Evolutionary conservation across 2,888 invertebrate genomes (phyloP).

Genomic region (Stenodera caucasica): DNA sequence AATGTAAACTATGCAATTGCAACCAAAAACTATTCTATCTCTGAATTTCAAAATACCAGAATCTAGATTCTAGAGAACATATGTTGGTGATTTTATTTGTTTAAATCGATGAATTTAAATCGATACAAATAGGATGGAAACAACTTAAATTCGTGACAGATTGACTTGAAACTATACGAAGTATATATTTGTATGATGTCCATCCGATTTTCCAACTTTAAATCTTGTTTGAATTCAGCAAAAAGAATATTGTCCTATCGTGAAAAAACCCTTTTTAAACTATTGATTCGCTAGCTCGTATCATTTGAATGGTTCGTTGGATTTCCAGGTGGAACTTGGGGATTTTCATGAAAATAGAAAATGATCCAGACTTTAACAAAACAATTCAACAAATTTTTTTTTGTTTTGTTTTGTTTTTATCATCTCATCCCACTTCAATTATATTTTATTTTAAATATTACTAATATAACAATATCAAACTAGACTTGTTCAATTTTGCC

Average conservation of each 20-base stretch:
- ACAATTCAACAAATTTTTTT: too few relatives aligned
- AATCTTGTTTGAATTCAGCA: not conserved
- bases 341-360: constrained; percentile 3
- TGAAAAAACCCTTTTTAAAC: constrained; percentile 1
- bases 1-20: not conserved
- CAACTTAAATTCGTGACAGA: not conserved
- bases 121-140: not conserved
- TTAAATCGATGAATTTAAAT: not conserved
- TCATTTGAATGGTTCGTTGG: constrained; percentile 6
- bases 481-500: not conserved
- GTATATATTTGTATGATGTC: not conserved
- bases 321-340: constrained; percentile 3
- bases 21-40: not conserved
- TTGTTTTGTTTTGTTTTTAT: not conserved
- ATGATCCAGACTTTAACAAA: constrained; percentile 1
- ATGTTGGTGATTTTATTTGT: not conserved
- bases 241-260: not conserved
- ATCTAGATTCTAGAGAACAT: not conserved
- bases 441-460: not conserved
- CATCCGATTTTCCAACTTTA: constrained; percentile 1
- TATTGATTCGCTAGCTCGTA: constrained; percentile 5
- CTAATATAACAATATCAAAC: not conserved
- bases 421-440: not conserved
- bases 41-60: not conserved
- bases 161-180: not conserved